Base-by-base conservation (phyloP, 2,113 vertebrate species). In the Theristicus caerulescens region DNA sequence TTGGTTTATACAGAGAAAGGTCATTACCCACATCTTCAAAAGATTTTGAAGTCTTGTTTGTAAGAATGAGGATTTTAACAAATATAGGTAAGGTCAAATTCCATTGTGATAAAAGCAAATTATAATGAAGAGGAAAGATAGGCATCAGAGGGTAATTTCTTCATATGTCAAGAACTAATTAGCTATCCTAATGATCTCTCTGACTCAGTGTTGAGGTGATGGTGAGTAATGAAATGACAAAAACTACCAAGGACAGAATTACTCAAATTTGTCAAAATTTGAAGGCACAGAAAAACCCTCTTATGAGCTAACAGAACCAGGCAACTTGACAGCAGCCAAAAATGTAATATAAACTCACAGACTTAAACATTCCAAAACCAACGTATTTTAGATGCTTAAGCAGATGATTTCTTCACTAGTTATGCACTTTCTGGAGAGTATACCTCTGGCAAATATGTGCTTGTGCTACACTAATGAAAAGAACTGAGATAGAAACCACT, bases 141-240 rank as follows among this genome's bases (percentile, higher is more conserved):
- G 47, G 61, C 55, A 92, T 71, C 61, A 64, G 57, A 86, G 29
- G 31, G 32, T 31, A 78, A 78, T 78, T 84, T 55, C 62, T 59
- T 93, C 78, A 47, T 36, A 88, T 76, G 65, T 95, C 81, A 93
- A 91, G 77, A 95, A 86, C 52, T 89, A 95, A 95, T 82, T 94
- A 94, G 49, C 32, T 93, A 79, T 54, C 40, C 44, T 84, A 93
- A 89, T 66, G 31, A 89, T 86, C 55, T 74, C 61, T 88, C 64
- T 82, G 93, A 93, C 31, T 96, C 78, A 90, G 54, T 49, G 31
- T 65, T 82, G 91, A 95, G 65, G 61, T 92, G 77, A 94, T 29
- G 21, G 32, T 77, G 74, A 96, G 67, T 74, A 92, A 93, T 49
- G 61, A 88, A 93, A 92, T 81, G 51, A 88, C 55, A 94, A 83